These are phyloP conservation scores for Darevskia mixta DNA, from an alignment of 2,797 vertebrate species.

Conservation along the genomic window DNA sequence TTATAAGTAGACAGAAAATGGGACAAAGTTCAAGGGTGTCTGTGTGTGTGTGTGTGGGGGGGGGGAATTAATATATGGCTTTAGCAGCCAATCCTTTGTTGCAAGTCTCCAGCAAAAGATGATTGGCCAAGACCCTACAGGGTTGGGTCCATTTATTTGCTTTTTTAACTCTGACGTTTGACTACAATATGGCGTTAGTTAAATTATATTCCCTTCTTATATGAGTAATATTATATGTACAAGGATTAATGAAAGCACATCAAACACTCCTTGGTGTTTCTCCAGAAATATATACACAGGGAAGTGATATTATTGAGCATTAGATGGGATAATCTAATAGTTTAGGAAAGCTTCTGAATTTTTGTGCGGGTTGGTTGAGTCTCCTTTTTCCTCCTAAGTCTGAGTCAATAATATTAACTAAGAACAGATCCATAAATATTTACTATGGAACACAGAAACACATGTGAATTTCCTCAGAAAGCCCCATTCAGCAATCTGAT, in stretches of 20 bases:
- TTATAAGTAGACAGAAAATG: no score
- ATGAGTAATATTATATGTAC: constrained; percentile 47
- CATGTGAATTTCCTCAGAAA: constrained; percentile 63
- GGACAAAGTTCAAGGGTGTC: not conserved
- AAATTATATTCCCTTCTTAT: constrained; percentile 44
- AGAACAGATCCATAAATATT: constrained; percentile 69
- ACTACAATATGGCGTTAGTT: constrained; percentile 37
- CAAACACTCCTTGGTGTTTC: constrained; percentile 57
- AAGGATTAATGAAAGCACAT: constrained; percentile 52
- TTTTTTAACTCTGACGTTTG: constrained; percentile 26
- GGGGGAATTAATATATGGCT: not conserved
- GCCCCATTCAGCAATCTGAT: constrained; percentile 58
- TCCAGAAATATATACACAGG: constrained; percentile 64
- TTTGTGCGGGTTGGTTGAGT: constrained; percentile 59
- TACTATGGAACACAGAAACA: constrained; percentile 69
- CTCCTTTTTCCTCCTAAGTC: constrained; percentile 68
- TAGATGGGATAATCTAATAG: constrained; percentile 70
- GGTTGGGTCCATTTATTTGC: constrained; percentile 31
- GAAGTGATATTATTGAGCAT: constrained; percentile 64
- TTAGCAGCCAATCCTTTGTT: not conserved
- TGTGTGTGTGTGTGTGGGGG: not conserved
- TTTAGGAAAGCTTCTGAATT: constrained; percentile 67
- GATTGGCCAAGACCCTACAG: not conserved
- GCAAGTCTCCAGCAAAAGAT: constrained; percentile 14
- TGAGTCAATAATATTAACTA: constrained; percentile 67